Conservation (phyloP, 2,113 vertebrate species). For the Carollia perspicillata region DNA sequence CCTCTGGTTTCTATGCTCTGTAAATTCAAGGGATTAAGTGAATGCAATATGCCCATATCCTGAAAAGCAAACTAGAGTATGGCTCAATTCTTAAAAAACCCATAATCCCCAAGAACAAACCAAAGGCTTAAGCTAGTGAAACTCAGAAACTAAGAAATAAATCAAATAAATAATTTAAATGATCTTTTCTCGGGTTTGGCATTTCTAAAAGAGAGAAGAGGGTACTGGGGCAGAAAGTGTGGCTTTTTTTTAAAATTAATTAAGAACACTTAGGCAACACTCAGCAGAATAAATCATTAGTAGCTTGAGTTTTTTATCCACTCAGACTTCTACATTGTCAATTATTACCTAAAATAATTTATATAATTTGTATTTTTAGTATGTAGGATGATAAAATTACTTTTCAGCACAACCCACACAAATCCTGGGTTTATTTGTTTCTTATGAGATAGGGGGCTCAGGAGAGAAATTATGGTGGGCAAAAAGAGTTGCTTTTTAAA, state of each 20-base stretch:
- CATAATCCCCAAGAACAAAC: slow-evolving; percentile 57
- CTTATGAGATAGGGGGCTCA: background rate
- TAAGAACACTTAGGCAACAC: slow-evolving; percentile 25
- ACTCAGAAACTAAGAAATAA: slow-evolving; percentile 55
- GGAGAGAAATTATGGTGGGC: background rate
- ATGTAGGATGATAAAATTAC: slow-evolving; percentile 44
- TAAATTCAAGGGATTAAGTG: slow-evolving; percentile 46
- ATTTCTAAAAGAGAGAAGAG: slow-evolving; percentile 38
- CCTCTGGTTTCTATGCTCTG: background rate
- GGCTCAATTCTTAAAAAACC: slow-evolving; percentile 45
- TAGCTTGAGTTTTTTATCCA: background rate
- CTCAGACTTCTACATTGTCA: slow-evolving; percentile 35
- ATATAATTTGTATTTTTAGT: slow-evolving; percentile 47
- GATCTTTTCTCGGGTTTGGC: slow-evolving; percentile 18
- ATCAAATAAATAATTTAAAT: slow-evolving; percentile 48
- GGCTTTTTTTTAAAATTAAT: slow-evolving; percentile 48
- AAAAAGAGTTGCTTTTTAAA: slow-evolving; percentile 35
- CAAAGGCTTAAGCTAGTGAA: slow-evolving; percentile 50
- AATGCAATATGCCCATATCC: slow-evolving; percentile 18
- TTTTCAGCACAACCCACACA: slow-evolving; percentile 42
- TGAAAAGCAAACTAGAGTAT: slow-evolving; percentile 42
- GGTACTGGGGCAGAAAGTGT: background rate
- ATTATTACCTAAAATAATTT: slow-evolving; percentile 50
- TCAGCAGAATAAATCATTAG: slow-evolving; percentile 36
- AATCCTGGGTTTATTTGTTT: slow-evolving; percentile 8